Evolutionary conservation across 30 jellyfish, hydroid and myxozoan genomes (phyloP).

Genomic region (Aurelia sp.): DNA sequence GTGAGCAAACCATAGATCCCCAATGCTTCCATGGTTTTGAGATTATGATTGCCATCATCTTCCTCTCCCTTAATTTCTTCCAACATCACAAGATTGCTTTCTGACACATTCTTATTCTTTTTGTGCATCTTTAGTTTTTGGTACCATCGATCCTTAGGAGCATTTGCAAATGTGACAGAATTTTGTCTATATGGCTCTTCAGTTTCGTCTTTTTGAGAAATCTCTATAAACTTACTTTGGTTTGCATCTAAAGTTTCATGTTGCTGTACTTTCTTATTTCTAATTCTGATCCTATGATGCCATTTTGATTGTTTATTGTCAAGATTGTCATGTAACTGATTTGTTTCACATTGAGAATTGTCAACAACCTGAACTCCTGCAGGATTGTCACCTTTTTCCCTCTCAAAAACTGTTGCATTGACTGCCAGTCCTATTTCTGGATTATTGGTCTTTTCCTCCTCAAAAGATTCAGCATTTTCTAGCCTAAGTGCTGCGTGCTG

Average conservation of each 20-base stretch:
- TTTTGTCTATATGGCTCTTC: not conserved
- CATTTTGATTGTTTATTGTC: not conserved
- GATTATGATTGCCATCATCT: not conserved
- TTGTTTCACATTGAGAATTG: not conserved
- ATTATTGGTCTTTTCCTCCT: not conserved
- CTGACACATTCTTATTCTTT: not conserved
- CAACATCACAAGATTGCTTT: not conserved
- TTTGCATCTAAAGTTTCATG: not conserved
- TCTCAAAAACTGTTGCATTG: not conserved
- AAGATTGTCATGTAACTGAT: not conserved
- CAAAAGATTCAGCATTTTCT: not conserved
- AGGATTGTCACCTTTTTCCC: too few relatives aligned
- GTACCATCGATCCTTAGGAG: not conserved
- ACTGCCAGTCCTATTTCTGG: not conserved
- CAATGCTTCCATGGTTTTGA: constrained; percentile 65
- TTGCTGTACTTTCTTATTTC: not conserved
- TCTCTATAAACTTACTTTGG: not conserved
- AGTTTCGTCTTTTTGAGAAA: not conserved
- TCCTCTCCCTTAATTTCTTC: not conserved
- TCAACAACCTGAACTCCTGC: not conserved
- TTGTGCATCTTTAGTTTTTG: not conserved
- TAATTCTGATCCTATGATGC: not conserved
- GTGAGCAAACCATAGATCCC: constrained; percentile 73
- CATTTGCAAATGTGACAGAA: not conserved
- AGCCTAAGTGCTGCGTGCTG: too few relatives aligned